Conservation (phyloP, 2,797 vertebrate species). For the Trachurus trachurus region DNA sequence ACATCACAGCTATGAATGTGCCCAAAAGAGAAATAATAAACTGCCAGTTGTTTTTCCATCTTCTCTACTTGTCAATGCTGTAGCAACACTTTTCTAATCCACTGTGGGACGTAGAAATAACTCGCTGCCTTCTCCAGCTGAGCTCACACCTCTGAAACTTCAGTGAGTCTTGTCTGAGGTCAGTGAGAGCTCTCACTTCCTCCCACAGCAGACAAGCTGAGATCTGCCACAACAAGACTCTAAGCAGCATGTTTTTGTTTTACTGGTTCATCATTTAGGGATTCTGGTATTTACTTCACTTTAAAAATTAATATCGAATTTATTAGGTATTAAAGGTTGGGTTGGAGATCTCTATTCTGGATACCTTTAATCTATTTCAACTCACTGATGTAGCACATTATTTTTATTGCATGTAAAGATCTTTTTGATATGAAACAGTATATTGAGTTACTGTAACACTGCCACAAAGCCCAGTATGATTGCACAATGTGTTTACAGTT, state of each 20-base stretch:
- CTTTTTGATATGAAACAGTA: neutral
- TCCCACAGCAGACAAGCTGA: constrained; percentile 51
- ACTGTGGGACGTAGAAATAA: constrained; percentile 24
- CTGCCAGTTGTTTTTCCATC: neutral
- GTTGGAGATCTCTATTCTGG: too few relatives aligned
- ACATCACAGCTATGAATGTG: neutral
- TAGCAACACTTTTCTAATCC: constrained; percentile 34
- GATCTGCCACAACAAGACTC: constrained; percentile 25
- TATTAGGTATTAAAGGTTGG: neutral
- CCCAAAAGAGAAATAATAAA: neutral
- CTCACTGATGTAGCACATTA: neutral
- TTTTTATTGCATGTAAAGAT: neutral
- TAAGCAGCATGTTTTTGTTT: constrained; percentile 3
- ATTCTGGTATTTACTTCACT: neutral
- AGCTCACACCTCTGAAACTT: constrained; percentile 34
- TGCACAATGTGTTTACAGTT: neutral
- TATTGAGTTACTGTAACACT: too few relatives aligned
- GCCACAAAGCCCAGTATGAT: too few relatives aligned
- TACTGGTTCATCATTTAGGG: neutral
- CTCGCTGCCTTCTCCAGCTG: constrained; percentile 19
- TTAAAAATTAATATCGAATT: neutral
- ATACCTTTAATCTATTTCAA: neutral
- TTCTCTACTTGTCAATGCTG: neutral
- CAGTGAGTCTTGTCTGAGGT: constrained; percentile 65
- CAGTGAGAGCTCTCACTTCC: constrained; percentile 34